Conservation (phyloP, 2,113 vertebrate species). For the Nicator chloris region DNA sequence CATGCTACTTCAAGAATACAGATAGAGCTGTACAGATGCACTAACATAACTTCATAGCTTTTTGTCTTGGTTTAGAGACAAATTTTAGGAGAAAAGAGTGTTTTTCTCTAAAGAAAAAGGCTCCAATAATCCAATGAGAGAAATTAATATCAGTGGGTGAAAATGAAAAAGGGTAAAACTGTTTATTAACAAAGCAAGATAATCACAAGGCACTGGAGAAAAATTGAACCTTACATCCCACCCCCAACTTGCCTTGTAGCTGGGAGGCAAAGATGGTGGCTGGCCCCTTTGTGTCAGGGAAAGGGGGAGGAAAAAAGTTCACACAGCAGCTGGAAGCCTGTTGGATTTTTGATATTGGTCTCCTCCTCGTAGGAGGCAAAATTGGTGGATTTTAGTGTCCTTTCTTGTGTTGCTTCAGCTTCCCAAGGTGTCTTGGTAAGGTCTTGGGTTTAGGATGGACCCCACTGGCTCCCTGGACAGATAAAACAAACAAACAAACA, state of each 20-base stretch:
- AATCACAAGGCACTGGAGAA: rapidly evolving
- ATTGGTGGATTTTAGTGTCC: neutral
- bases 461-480: rapidly evolving
- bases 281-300: neutral
- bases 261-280: too few species aligned
- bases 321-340: neutral
- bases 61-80: neutral
- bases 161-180: neutral
- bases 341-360: neutral
- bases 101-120: neutral
- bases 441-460: neutral
- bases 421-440: too few species aligned
- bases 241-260: neutral
- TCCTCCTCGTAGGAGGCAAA: neutral
- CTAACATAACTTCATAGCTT: neutral
- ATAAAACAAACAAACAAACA: neutral
- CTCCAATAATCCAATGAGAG: neutral
- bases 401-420: neutral
- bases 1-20: neutral
- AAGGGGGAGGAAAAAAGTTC: too few species aligned
- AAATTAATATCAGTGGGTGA: neutral
- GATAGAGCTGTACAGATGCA: neutral
- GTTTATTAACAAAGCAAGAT: neutral
- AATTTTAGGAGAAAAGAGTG: neutral
- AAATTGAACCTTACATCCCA: neutral